Conservation (phyloP, 1,140 invertebrate genomes). For the Trachymyrmex septentrionalis region DNA sequence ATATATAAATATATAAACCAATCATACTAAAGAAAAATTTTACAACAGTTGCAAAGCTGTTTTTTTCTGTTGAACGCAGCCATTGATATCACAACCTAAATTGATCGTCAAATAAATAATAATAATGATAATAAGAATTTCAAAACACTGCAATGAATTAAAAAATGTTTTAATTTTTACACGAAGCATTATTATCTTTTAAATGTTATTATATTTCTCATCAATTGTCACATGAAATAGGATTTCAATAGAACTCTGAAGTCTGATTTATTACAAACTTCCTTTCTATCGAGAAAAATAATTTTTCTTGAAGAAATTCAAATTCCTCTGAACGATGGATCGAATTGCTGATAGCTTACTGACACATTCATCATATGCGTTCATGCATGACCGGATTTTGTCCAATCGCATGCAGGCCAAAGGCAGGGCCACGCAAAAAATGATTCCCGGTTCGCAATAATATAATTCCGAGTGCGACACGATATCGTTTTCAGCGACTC, state of each 20-base stretch:
- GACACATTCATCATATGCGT: neutral
- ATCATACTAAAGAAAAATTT: no score
- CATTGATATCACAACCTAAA: no score
- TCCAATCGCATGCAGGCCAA: neutral
- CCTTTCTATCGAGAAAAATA: neutral
- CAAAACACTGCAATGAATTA: no score
- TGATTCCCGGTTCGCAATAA: neutral
- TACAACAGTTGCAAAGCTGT: no score
- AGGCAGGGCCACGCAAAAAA: neutral
- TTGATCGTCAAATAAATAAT: no score
- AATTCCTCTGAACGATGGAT: neutral
- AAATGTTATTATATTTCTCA: neutral
- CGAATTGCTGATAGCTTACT: neutral
- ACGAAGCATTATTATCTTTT: neutral
- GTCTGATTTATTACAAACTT: neutral
- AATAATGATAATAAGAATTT: no score
- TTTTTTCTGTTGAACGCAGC: no score
- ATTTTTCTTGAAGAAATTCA: conserved; percentile 20
- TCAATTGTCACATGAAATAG: neutral
- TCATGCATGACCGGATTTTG: neutral
- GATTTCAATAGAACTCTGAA: neutral
- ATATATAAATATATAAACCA: no score
- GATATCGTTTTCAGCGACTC: conserved; percentile 31
- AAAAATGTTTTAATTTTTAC: neutral
- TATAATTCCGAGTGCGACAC: conserved; percentile 14